A percentile compares a stretch with the other conserved stretches of the same genome.
Evolutionary conservation across 2,797 vertebrate species (phyloP).

Genomic region (Ctenochaetus hawaiiensis): DNA sequence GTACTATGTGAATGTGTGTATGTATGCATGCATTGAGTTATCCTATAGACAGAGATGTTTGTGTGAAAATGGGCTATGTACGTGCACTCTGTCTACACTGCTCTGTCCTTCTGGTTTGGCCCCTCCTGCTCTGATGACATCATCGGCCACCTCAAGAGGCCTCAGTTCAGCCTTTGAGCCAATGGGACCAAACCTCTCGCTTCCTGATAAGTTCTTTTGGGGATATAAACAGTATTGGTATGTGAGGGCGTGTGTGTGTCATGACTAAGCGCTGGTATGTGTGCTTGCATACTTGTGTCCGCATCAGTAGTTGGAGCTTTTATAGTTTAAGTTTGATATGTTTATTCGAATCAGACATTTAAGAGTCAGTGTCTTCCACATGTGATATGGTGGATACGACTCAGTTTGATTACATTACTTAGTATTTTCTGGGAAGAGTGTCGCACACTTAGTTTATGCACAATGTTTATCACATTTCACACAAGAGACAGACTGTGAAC

Average conservation of each 20-base stretch:
- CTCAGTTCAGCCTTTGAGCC: slow-evolving; percentile 12
- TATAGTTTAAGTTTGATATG: neutral
- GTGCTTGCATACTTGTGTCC: neutral
- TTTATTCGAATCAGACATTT: neutral
- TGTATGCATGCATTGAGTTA: too few relatives aligned
- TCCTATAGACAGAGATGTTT: neutral
- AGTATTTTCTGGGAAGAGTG: neutral
- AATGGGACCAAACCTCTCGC: slow-evolving; percentile 25
- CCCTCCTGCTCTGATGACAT: slow-evolving; percentile 33
- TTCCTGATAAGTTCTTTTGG: slow-evolving; percentile 38
- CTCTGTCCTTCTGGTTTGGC: slow-evolving; percentile 28
- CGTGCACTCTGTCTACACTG: slow-evolving; percentile 31
- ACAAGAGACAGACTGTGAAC: neutral
- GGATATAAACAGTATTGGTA: slow-evolving; percentile 48
- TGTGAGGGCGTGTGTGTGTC: slow-evolving; percentile 25
- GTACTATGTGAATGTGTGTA: neutral
- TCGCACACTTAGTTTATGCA: neutral
- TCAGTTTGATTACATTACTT: neutral
- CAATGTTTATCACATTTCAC: too few relatives aligned
- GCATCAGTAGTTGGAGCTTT: neutral
- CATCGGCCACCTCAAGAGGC: slow-evolving; percentile 44
- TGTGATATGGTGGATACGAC: neutral
- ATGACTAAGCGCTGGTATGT: slow-evolving; percentile 14
- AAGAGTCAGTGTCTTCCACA: neutral
- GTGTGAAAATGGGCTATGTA: slow-evolving; percentile 35